These are phyloP conservation scores for Bombyx mandarina DNA, from an alignment of 1,140 invertebrate genomes.

Conservation along the genomic window DNA sequence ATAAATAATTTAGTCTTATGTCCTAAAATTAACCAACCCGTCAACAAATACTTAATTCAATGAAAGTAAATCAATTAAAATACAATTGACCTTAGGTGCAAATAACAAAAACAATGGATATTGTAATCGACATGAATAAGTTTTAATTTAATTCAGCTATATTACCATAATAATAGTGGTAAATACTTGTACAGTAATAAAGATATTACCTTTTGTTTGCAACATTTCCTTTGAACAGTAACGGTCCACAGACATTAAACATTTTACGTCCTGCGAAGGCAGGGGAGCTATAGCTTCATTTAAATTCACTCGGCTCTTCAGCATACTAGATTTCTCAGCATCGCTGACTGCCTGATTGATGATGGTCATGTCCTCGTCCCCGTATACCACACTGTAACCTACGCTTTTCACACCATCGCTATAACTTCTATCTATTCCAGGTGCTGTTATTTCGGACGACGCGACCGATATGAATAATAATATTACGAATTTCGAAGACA, in stretches of 20 bases:
- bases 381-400: constrained; percentile 41
- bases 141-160: too few species aligned
- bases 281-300: constrained; percentile 33
- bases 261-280: constrained; percentile 46
- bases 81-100: background rate
- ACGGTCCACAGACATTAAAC: constrained; percentile 49
- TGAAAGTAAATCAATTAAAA: background rate
- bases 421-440: constrained; percentile 31
- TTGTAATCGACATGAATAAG: too few species aligned
- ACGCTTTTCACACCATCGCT: constrained; percentile 36
- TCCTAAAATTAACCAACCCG: too few species aligned
- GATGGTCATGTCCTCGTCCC: constrained; percentile 41
- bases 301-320: constrained; percentile 29
- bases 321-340: constrained; percentile 25
- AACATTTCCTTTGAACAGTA: constrained; percentile 46
- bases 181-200: too few species aligned
- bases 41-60: too few species aligned
- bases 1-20: too few species aligned
- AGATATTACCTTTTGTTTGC: constrained; percentile 46
- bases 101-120: constrained; percentile 1
- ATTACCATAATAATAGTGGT: too few species aligned
- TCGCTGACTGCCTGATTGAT: constrained; percentile 44
- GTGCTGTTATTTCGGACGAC: constrained; percentile 20
- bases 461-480: constrained; percentile 7
- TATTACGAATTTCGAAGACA: too few species aligned